Evolutionary conservation across 1,140 invertebrate genomes (phyloP).

Genomic region (Drosophila biarmipes): DNA sequence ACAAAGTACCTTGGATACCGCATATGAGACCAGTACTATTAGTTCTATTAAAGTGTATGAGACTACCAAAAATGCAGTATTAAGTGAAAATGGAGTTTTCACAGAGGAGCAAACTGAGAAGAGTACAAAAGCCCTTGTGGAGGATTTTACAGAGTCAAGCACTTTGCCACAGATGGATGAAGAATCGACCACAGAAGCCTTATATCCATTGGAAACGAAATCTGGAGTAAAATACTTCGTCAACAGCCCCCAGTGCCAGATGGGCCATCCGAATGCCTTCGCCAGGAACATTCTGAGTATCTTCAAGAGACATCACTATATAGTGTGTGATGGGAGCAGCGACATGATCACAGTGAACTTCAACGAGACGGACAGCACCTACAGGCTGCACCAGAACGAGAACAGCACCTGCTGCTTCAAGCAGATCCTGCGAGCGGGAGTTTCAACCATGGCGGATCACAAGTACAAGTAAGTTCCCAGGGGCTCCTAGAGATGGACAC

Average conservation of each 20-base stretch:
- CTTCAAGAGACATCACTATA: constrained; percentile 86
- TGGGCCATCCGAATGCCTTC: constrained; percentile 88
- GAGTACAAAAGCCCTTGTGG: not conserved
- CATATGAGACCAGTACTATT: not conserved
- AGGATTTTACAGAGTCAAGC: not conserved
- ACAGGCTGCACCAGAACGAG: constrained; percentile 61
- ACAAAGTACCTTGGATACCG: not conserved
- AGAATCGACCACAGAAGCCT: not conserved
- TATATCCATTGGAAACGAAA: constrained; percentile 4
- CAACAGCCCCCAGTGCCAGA: constrained; percentile 85
- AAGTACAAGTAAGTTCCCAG: constrained; percentile 84
- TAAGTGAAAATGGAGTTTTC: not conserved
- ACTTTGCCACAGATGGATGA: not conserved
- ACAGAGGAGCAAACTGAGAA: not conserved
- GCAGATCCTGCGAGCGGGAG: constrained; percentile 82
- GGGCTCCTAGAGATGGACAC: not conserved
- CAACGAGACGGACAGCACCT: constrained; percentile 43
- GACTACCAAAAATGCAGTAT: too few species aligned
- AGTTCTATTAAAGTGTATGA: not conserved
- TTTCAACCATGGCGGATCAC: constrained; percentile 76
- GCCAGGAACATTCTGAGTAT: constrained; percentile 87
- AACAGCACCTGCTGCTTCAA: constrained; percentile 86
- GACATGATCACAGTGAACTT: constrained; percentile 84
- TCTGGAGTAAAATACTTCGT: constrained; percentile 53
- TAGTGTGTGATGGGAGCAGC: constrained; percentile 85